These are phyloP conservation scores for Meiosimyza platycephala DNA, from an alignment of 2,888 invertebrate genomes.

Conservation along the genomic window DNA sequence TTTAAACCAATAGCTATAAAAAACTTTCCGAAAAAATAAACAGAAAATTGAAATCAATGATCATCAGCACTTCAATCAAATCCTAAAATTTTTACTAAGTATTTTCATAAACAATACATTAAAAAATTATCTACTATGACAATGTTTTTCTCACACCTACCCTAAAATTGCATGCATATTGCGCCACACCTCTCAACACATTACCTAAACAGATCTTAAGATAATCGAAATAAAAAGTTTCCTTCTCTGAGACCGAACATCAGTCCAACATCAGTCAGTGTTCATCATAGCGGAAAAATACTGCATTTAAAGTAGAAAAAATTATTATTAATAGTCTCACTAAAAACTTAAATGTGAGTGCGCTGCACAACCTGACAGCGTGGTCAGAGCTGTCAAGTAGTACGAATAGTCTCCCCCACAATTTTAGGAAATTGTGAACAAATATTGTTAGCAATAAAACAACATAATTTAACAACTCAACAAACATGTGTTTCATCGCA, in stretches of 20 bases:
- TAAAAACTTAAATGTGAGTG: conserved; percentile 7
- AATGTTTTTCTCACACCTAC: too few species aligned
- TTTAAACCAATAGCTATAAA: too few species aligned
- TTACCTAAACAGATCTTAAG: background rate
- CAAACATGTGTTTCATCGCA: conserved; percentile 28
- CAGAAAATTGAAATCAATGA: too few species aligned
- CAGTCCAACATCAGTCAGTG: background rate
- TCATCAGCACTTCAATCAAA: too few species aligned
- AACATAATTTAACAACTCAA: conserved; percentile 34
- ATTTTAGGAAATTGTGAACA: background rate
- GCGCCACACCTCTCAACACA: background rate
- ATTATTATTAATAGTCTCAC: conserved; percentile 27
- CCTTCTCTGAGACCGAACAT: background rate
- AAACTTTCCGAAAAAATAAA: too few species aligned
- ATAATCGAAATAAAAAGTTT: background rate
- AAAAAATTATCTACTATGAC: too few species aligned
- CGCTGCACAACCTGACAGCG: background rate
- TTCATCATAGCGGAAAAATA: conserved; percentile 25
- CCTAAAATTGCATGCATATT: background rate
- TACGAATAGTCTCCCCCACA: background rate
- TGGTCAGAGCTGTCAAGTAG: conserved; percentile 6
- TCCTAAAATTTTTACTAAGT: too few species aligned
- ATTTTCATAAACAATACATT: too few species aligned
- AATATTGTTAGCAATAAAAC: conserved; percentile 27
- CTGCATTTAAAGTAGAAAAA: background rate